Evolutionary conservation across 1,140 invertebrate species (phyloP).

Genomic region (Helicoverpa armigera): DNA sequence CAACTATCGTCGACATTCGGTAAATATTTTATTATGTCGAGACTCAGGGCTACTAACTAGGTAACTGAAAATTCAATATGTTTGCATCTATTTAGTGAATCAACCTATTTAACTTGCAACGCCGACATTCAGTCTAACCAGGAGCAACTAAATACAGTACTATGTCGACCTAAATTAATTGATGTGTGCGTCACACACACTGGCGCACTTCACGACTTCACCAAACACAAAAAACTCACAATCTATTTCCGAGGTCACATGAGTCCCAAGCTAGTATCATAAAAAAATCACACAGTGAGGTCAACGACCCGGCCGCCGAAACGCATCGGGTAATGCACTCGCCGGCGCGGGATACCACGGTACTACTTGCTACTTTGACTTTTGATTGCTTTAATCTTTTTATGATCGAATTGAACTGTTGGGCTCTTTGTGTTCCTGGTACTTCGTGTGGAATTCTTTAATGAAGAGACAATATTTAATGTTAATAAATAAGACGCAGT

Average conservation of each 20-base stretch:
- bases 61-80: no score
- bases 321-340: constrained; percentile 62
- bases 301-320: constrained; percentile 58
- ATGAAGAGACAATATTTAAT: not conserved
- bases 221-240: constrained; percentile 40
- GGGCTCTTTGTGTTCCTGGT: constrained; percentile 30
- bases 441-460: constrained; percentile 3
- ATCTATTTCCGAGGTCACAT: constrained; percentile 48
- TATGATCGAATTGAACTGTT: constrained; percentile 42
- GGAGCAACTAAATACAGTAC: not conserved
- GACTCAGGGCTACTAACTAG: no score
- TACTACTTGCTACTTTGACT: constrained; percentile 42
- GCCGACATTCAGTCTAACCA: not conserved
- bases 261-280: constrained; percentile 49
- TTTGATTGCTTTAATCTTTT: constrained; percentile 48
- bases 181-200: constrained; percentile 13
- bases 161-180: constrained; percentile 1
- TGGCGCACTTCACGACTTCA: constrained; percentile 1
- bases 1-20: no score
- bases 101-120: not conserved
- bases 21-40: no score
- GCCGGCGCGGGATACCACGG: constrained; percentile 50
- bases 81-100: no score
- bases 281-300: constrained; percentile 60
- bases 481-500: no score